phyloP scores from a whole-genome alignment of 2,797 vertebrate genomes.

The Karalla daura region DNA sequence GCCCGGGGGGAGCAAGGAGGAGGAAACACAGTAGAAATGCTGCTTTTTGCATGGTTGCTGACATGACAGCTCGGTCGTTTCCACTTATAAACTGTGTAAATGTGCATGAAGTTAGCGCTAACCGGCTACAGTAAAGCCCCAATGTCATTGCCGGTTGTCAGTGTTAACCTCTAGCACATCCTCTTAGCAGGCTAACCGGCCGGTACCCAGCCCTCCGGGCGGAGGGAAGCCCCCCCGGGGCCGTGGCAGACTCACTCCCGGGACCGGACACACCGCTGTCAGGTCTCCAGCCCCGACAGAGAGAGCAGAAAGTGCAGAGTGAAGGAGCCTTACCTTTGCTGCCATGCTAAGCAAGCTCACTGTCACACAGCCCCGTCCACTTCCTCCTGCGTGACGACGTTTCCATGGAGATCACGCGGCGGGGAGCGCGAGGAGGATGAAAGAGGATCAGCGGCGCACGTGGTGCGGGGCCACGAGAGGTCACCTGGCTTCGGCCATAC shows the following conservation, averaged over 20 bases:
- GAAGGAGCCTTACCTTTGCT: conserved; percentile 80
- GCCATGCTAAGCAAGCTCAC: conserved; percentile 79
- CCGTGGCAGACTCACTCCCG: background rate
- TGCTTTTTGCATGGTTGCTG: background rate
- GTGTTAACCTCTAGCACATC: conserved; percentile 63
- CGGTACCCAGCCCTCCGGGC: conserved; percentile 31
- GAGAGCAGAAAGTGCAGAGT: background rate
- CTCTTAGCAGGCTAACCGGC: conserved; percentile 59
- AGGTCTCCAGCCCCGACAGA: background rate
- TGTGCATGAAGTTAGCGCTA: conserved; percentile 5
- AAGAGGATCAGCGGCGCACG: conserved; percentile 65
- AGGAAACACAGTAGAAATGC: background rate
- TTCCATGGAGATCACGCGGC: conserved; percentile 77
- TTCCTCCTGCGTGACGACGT: conserved; percentile 76
- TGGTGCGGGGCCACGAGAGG: conserved; percentile 38
- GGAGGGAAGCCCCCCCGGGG: background rate
- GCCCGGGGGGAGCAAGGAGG: background rate
- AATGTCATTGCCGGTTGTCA: conserved; percentile 62
- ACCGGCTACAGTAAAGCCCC: conserved; percentile 60
- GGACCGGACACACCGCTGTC: background rate
- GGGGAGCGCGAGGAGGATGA: conserved; percentile 65
- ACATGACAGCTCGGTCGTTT: background rate
- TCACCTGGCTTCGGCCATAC: conserved; percentile 28
- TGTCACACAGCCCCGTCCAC: conserved; percentile 59
- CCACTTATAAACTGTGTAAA: background rate